Conservation (phyloP, 2,888 invertebrate species). For the Tetramorium bicarinatum region DNA sequence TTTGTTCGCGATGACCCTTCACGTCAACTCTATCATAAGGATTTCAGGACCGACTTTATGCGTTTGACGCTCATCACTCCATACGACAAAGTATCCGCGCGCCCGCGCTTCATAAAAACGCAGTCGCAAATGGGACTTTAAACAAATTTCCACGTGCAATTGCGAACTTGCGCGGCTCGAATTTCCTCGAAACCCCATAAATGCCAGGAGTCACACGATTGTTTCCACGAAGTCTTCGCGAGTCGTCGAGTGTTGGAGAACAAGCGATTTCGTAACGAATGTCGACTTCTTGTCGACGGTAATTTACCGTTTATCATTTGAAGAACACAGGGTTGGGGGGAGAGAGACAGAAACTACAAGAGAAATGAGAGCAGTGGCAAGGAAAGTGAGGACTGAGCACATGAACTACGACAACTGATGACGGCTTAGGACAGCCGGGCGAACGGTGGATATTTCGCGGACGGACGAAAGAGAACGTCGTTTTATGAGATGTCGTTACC, state of each 20-base stretch:
- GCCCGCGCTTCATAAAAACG: constrained; percentile 38
- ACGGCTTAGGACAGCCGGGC: constrained; percentile 32
- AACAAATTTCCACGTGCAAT: constrained; percentile 39
- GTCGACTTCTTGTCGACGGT: constrained; percentile 42
- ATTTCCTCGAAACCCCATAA: constrained; percentile 47
- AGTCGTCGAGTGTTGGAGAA: constrained; percentile 22
- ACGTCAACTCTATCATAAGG: constrained; percentile 36
- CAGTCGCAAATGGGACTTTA: constrained; percentile 32
- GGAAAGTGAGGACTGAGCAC: not conserved
- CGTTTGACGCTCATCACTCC: constrained; percentile 50
- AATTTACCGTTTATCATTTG: constrained; percentile 59
- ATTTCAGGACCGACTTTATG: constrained; percentile 39
- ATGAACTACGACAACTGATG: constrained; percentile 33
- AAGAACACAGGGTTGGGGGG: constrained; percentile 15
- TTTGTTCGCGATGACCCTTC: constrained; percentile 18
- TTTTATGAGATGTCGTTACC: constrained; percentile 82
- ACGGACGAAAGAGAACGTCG: constrained; percentile 67
- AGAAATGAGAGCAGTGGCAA: constrained; percentile 41
- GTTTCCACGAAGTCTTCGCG: constrained; percentile 55
- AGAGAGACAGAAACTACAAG: constrained; percentile 31
- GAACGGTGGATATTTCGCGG: constrained; percentile 61
- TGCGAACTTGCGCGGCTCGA: not conserved
- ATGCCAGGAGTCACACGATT: constrained; percentile 33
- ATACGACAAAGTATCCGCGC: constrained; percentile 28
- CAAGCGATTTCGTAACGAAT: constrained; percentile 58